Percentiles rank a stretch among this genome's conserved stretches.
Conservation (phyloP, 2,888 invertebrate genomes). For the Drosophila kuntzei region DNA sequence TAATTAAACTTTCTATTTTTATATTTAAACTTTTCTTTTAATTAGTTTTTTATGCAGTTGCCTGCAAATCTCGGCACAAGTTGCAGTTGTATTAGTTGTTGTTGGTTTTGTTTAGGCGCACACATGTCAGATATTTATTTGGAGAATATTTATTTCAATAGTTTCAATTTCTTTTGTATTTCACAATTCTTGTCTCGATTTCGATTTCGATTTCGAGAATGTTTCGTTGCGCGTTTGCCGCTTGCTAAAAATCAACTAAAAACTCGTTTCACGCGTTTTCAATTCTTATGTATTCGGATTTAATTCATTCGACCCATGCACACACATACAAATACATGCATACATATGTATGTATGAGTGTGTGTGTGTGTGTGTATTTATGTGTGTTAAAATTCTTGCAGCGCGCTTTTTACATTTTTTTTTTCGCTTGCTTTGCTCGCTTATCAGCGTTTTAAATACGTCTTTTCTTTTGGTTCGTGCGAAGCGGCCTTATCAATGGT, state of each 20-base stretch:
- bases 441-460: constrained; percentile 76
- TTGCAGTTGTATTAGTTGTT: constrained; percentile 34
- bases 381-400: constrained; percentile 66
- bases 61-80: constrained; percentile 12
- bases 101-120: constrained; percentile 40
- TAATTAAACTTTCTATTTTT: not conserved
- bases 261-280: constrained; percentile 75
- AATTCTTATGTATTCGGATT: constrained; percentile 68
- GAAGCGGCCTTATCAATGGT: constrained; percentile 59
- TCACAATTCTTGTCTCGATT: constrained; percentile 39
- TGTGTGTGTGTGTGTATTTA: constrained; percentile 23
- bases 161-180: constrained; percentile 13
- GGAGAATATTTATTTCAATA: constrained; percentile 6
- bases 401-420: constrained; percentile 64
- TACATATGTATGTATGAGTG: constrained; percentile 11
- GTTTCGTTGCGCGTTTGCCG: constrained; percentile 64
- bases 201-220: constrained; percentile 31
- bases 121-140: constrained; percentile 53
- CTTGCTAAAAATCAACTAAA: constrained; percentile 75
- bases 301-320: constrained; percentile 45
- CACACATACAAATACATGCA: constrained; percentile 16
- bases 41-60: constrained; percentile 17
- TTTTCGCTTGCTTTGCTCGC: constrained; percentile 42
- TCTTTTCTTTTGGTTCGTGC: constrained; percentile 72
- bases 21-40: not conserved